phyloP scores from a whole-genome alignment of 2,888 invertebrate genomes.

The Parnassius mnemosyne region DNA sequence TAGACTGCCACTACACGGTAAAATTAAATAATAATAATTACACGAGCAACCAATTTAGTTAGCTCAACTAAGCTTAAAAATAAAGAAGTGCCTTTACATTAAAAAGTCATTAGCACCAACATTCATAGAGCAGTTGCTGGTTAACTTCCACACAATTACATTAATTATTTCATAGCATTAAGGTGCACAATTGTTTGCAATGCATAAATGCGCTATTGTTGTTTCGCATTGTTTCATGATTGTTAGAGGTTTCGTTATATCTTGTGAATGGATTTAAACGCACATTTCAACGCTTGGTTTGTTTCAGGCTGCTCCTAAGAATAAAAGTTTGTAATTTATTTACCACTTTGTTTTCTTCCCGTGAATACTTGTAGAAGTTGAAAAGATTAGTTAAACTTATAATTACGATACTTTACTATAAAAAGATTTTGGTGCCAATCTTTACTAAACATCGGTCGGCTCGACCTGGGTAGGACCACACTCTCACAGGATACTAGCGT shows the following conservation, averaged over 20 bases:
- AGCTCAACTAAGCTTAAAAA: constrained; percentile 1
- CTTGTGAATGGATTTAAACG: constrained; percentile 4
- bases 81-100: constrained; percentile 20
- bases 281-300: constrained; percentile 2
- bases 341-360: neutral
- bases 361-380: neutral
- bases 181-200: constrained; percentile 3
- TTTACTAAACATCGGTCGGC: no score
- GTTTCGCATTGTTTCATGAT: constrained; percentile 13
- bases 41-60: constrained; percentile 8
- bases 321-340: constrained; percentile 2
- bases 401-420: no score
- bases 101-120: constrained; percentile 24
- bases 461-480: no score
- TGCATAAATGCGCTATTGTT: neutral
- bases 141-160: constrained; percentile 2
- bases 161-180: constrained; percentile 10
- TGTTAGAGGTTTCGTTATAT: constrained; percentile 7
- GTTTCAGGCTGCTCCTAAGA: neutral
- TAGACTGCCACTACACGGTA: no score
- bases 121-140: neutral
- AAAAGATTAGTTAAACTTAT: no score
- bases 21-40: neutral
- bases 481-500: no score
- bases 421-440: no score